These are phyloP conservation scores for Marcusenius ussheri DNA, from an alignment of 2,113 vertebrate species.

Conservation along the genomic window DNA sequence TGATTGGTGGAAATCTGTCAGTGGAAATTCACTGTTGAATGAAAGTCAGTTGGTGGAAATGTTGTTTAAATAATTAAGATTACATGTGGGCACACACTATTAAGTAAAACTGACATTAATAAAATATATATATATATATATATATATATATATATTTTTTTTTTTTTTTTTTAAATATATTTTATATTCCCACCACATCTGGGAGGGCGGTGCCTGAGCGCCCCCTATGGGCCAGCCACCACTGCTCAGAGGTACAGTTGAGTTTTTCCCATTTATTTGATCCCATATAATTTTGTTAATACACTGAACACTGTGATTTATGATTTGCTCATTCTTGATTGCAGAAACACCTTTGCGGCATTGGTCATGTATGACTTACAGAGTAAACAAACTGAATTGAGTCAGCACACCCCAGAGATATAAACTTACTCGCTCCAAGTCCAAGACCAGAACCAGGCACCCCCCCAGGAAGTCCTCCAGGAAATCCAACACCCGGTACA, in stretches of 20 bases:
- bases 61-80: too few relatives aligned
- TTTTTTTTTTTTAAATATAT: too few relatives aligned
- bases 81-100: too few relatives aligned
- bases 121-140: too few relatives aligned
- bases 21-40: too few relatives aligned
- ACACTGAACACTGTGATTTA: neutral
- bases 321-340: neutral
- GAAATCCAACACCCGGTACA: conserved; percentile 9
- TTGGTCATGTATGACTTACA: neutral
- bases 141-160: too few relatives aligned
- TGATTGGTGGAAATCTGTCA: too few relatives aligned
- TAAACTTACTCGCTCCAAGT: neutral
- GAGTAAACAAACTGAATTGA: neutral
- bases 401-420: neutral
- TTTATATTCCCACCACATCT: too few relatives aligned
- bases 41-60: too few relatives aligned
- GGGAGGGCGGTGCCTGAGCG: too few relatives aligned
- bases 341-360: neutral
- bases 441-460: conserved; percentile 2
- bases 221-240: too few relatives aligned
- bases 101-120: too few relatives aligned
- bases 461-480: conserved; percentile 17
- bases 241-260: neutral
- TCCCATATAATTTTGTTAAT: neutral
- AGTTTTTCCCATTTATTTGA: neutral